These are phyloP conservation scores for Prietella phreatophila DNA, from an alignment of 2,113 vertebrate species.

Conservation along the genomic window DNA sequence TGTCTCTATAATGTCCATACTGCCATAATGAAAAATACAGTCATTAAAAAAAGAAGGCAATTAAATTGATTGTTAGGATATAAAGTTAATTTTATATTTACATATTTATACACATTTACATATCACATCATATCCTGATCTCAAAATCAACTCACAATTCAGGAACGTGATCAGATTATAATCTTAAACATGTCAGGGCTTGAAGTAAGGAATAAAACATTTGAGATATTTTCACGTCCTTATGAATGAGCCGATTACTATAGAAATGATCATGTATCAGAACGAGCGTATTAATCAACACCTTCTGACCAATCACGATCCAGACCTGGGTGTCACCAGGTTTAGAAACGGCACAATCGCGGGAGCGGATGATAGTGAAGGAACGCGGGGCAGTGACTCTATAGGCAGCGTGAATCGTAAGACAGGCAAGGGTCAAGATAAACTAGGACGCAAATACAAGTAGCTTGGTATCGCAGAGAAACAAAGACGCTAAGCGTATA, in stretches of 20 bases:
- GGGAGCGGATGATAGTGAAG: too few species aligned
- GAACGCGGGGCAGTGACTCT: too few species aligned
- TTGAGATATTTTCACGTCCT: too few species aligned
- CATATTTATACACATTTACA: background rate
- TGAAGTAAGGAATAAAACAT: background rate
- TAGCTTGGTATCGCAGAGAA: too few species aligned
- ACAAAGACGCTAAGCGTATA: too few species aligned
- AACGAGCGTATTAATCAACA: background rate
- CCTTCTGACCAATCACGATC: background rate
- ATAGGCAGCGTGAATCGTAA: too few species aligned
- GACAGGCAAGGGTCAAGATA: too few species aligned
- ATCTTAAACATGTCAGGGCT: background rate
- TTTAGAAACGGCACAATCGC: too few species aligned
- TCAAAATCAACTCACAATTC: background rate
- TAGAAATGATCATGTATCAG: background rate
- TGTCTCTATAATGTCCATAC: background rate
- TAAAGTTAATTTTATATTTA: background rate
- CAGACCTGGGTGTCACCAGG: too few species aligned
- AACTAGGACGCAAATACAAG: too few species aligned
- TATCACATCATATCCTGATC: background rate
- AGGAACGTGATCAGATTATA: background rate
- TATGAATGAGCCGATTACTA: background rate
- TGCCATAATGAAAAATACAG: background rate
- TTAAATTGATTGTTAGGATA: background rate
- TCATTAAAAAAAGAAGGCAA: background rate